These are phyloP conservation scores for Tubulanus polymorphus DNA, from an alignment of 2,888 invertebrate genomes.

Conservation along the genomic window DNA sequence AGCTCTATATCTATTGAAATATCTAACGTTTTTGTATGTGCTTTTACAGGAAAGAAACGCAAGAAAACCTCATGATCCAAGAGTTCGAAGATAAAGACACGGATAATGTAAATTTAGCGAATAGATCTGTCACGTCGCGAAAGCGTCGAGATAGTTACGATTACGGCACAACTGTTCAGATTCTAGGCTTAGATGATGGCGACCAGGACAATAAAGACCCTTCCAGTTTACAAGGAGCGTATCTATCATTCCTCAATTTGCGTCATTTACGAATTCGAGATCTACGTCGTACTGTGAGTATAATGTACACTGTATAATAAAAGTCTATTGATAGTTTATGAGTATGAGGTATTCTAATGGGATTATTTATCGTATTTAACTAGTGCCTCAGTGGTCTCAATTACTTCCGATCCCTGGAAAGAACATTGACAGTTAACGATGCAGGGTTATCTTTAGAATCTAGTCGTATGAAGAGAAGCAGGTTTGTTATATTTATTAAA, in stretches of 20 bases:
- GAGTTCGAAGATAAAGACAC: slow-evolving; percentile 41
- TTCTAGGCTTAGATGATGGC: slow-evolving; percentile 50
- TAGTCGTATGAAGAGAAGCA: slow-evolving; percentile 28
- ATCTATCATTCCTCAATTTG: slow-evolving; percentile 49
- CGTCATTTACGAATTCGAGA: slow-evolving; percentile 50
- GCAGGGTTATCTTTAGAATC: slow-evolving; percentile 45
- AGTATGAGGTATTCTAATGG: background rate
- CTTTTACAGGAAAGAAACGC: slow-evolving; percentile 16
- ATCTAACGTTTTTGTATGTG: no score
- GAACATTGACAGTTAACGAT: slow-evolving; percentile 53
- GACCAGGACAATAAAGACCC: slow-evolving; percentile 42
- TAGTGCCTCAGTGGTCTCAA: slow-evolving; percentile 49
- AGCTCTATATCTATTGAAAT: no score
- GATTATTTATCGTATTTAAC: slow-evolving; percentile 9
- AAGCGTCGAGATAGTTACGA: slow-evolving; percentile 48
- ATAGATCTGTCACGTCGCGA: slow-evolving; percentile 25
- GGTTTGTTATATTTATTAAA: slow-evolving; percentile 29
- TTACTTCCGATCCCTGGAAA: slow-evolving; percentile 52
- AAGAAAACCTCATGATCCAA: slow-evolving; percentile 23
- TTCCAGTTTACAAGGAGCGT: slow-evolving; percentile 46
- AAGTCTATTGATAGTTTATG: background rate
- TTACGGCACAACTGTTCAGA: slow-evolving; percentile 46
- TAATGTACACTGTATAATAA: background rate
- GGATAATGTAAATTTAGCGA: slow-evolving; percentile 28
- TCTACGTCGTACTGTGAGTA: slow-evolving; percentile 46